phyloP scores from a whole-genome alignment of 2,113 vertebrate species.

The Calyptomena viridis region DNA sequence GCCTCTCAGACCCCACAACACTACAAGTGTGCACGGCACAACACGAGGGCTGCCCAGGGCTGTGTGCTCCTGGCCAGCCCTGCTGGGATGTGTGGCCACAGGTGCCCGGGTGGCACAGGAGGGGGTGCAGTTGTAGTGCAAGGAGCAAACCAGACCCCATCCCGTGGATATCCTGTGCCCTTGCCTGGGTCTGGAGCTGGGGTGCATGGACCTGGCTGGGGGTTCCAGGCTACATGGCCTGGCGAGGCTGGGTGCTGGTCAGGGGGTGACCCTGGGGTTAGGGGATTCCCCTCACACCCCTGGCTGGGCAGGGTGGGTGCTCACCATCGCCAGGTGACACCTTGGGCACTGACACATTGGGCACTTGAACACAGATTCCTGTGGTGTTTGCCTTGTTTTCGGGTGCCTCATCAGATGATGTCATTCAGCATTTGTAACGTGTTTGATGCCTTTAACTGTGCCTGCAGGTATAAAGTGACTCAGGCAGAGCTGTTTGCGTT shows the following conservation, averaged over 20 bases:
- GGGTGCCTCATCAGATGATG: neutral
- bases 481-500: constrained; percentile 96
- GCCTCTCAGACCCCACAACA: too few relatives aligned
- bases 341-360: accelerated
- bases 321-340: neutral
- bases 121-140: accelerated
- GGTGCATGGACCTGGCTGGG: accelerated
- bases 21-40: constrained; percentile 29
- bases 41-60: neutral
- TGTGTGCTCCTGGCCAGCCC: neutral
- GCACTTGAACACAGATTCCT: neutral
- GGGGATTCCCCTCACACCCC: accelerated
- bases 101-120: neutral
- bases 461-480: constrained; percentile 90
- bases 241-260: neutral
- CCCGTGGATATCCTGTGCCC: neutral
- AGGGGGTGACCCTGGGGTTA: neutral
- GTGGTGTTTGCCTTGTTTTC: neutral
- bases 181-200: neutral
- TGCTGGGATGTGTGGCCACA: neutral
- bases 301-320: accelerated
- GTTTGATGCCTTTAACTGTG: neutral
- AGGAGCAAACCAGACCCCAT: neutral
- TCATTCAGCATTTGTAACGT: neutral
- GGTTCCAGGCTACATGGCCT: accelerated